Evolutionary conservation across 2,888 invertebrate species (phyloP), one percentile per base, ranked within the genome.

Genomic region (Ramazzottius varieornatus): DNA sequence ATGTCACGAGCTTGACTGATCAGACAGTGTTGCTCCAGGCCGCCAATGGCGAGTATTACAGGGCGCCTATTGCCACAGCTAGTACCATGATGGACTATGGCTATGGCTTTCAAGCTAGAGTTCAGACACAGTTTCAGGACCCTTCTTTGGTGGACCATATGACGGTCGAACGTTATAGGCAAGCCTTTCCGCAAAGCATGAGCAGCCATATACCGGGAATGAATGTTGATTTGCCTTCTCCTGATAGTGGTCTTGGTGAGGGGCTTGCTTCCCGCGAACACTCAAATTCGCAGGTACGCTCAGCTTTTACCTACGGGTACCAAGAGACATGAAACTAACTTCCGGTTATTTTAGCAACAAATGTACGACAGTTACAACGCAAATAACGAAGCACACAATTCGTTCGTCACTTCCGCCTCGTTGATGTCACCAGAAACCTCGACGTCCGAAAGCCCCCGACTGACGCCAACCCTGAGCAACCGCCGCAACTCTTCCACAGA

Each of bases 161-260:
- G 64, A n/a, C 66, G 66, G 67, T 65, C 32, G 54, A 65, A 32
- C 66, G 66, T 54, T 63, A 64, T 32, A 46, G 33, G 33, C 33
- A 32, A 8, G 68, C 68, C 32, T 34, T 46, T 64, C 40, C 67
- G 20, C 65, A 40, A 46, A 16, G 33, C 67, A 63, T 64, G 64
- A 46, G 63, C 34, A 64, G 46, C 67, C 33, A 34, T 20, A 40
- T 40, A 20, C 8, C 20, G 40, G 24, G 54, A 16, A 54, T 13
- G 4, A 29, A 54, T 29, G 90, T 90, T 74, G 92, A 92, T 79
- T 82, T 93, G 74, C 91, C 92, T 33, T 90, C 90, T 71, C 90
- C 91, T 33, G 93, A 93, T 80, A 88, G 88, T 74, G 93, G 93
- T 69, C 92, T 93, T 74, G 92, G 92, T 69, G 87, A 89, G 46